Evolutionary conservation across 1,140 invertebrate genomes (phyloP), one percentile per base, ranked within the genome.

Genomic region (Mactra quadrangularis): DNA sequence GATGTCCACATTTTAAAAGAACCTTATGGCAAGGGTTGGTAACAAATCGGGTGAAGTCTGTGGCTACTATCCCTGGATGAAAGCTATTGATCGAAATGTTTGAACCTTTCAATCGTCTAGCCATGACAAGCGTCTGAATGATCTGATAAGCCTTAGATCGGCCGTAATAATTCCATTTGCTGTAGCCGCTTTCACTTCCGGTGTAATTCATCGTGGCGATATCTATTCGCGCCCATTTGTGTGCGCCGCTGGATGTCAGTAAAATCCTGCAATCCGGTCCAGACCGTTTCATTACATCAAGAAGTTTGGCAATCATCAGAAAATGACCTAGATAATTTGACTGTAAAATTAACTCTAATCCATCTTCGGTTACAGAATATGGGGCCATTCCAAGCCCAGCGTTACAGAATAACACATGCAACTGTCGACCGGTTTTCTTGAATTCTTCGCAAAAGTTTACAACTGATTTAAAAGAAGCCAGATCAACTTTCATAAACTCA

Each of bases 381-480:
- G 71, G 64, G 27, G 11, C n/a, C 9, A 71, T 3, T 19, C 52
- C 83, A 13, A 85, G 29, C 15, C 86, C 86, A 33, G 84, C 86
- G 64, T 87, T 87, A 78, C 86, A 87, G 29, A 85, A 33, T 13
- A 87, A 62, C 0, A 82, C 75, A 41, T 87, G 84, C 3, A 87
- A 47, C 35, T 53, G 66, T 27, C 82, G 74, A 27, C 77, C 77
- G 27, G 57, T 68, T 22, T 27, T 45, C 74, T 87, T 85, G 64
- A 84, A 87, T 17, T 60, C 59, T 13, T 78, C 76, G 3, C 79
- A 74, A 57, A 87, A 87, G 1, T 50, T 17, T 59, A 77, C 59
- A 13, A 82, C 79, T 13, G 86, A 85, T 41, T 77, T 64, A 13
- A 85, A 71, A 15, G 84, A 84, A 6, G 70, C 70, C 17, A 83